Percentiles rank a stretch among this genome's conserved stretches.
phyloP scores from a whole-genome alignment of 1,140 invertebrate species.

The Drosophila orosa region DNA sequence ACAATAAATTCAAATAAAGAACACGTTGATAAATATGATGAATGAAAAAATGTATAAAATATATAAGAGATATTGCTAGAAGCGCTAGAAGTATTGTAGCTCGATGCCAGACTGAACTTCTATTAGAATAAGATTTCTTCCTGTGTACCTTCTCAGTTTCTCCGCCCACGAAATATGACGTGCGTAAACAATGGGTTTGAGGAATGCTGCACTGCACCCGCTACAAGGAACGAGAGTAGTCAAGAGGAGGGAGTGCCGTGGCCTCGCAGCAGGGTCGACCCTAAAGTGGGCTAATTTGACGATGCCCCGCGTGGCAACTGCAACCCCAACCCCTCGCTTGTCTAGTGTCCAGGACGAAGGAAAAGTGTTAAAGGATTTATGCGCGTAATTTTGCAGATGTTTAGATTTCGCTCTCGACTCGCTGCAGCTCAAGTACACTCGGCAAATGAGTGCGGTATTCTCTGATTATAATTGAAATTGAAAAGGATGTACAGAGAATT shows the following conservation, averaged over 20 bases:
- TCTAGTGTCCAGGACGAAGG: slow-evolving; percentile 37
- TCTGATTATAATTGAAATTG: neutral
- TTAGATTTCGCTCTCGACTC: slow-evolving; percentile 64
- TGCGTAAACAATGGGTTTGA: slow-evolving; percentile 67
- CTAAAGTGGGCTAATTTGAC: slow-evolving; percentile 78
- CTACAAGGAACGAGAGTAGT: slow-evolving; percentile 31
- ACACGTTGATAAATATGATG: too few relatives aligned
- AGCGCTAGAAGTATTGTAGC: neutral
- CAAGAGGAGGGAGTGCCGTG: neutral
- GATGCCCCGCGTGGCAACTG: slow-evolving; percentile 61
- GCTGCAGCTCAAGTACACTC: slow-evolving; percentile 20
- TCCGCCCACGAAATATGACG: slow-evolving; percentile 22
- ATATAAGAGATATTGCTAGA: too few relatives aligned
- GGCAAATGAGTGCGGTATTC: neutral
- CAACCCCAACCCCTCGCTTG: slow-evolving; percentile 60
- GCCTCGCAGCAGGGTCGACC: slow-evolving; percentile 38
- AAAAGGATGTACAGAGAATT: neutral
- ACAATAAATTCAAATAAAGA: too few relatives aligned
- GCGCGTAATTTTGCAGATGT: slow-evolving; percentile 83
- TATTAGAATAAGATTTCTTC: neutral
- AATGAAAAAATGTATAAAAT: too few relatives aligned
- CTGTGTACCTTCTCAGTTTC: neutral
- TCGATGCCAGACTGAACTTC: neutral
- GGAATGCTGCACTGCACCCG: slow-evolving; percentile 55
- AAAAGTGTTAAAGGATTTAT: slow-evolving; percentile 83